Evolutionary conservation across 2,113 vertebrate genomes (phyloP), one percentile per base, ranked within the genome.

Genomic region (Gobio gobio): DNA sequence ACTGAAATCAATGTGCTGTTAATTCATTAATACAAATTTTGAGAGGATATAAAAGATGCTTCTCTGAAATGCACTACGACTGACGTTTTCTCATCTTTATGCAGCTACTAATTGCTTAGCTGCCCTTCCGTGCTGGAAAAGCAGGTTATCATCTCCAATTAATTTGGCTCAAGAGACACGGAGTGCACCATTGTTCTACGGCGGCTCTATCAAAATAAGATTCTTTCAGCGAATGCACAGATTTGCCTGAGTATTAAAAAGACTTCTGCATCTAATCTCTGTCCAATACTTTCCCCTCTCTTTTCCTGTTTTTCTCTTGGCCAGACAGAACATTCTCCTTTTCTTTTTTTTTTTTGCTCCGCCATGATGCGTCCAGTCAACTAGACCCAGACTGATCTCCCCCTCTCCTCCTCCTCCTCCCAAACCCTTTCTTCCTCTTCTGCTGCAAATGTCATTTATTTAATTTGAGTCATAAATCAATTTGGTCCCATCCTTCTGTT

Each of bases 381-480:
- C 81, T 47, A 83, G 29, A 83, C 81, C 22, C 40, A 81, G 61
- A 81, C 66, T 36, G 47, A 33, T 68, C 79, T 10, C 47, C 68
- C 70, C 16, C 40, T 51, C 73, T 22, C 3, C n/a, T 56, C 47
- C 47, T 56, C 74, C 26, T 54, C 2, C 59, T 24, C 10, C 61
- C 29, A 45, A 20, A 61, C 72, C 78, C 74, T 83, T 73, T 85
- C 87, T 89, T 72, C 85, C 66, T 56, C 43, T 86, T 82, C 82
- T 82, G 73, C 73, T 83, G 77, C 83, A 78, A 89, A 89, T 83
- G 85, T 74, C 83, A 85, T 82, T 83, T 73, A 86, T 86, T 84
- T 89, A 78, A 89, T 85, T 86, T 84, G 24, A 45, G 58, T 77
- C 73, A 85, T 89, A 87, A 86, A 89, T 87, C 85, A 73, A 72